Conservation (phyloP, 2,888 invertebrate species). For the Ochropacha duplaris region DNA sequence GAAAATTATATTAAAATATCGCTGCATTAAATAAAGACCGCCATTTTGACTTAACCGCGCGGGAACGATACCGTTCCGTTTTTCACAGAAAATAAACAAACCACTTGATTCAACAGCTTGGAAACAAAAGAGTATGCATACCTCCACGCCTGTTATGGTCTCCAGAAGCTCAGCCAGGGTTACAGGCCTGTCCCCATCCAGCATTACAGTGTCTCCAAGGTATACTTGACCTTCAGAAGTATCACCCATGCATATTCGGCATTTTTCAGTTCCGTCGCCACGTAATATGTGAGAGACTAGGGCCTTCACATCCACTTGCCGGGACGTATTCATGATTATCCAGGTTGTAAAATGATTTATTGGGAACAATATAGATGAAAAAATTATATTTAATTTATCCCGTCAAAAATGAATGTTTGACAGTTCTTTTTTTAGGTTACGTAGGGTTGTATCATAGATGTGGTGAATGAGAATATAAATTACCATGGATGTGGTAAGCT, state of each 20-base stretch:
- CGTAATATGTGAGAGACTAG: slow-evolving; percentile 73
- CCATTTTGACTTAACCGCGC: slow-evolving; percentile 60
- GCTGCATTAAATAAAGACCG: slow-evolving; percentile 18
- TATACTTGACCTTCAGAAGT: slow-evolving; percentile 73
- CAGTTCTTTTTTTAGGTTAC: not conserved
- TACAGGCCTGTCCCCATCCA: slow-evolving; percentile 69
- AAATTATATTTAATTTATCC: too few relatives aligned
- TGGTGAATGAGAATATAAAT: too few relatives aligned
- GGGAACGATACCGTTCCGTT: slow-evolving; percentile 74
- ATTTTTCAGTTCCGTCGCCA: slow-evolving; percentile 72
- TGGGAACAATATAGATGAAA: not conserved
- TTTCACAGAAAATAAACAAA: slow-evolving; percentile 64
- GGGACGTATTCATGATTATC: slow-evolving; percentile 48
- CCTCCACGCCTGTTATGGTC: slow-evolving; percentile 72
- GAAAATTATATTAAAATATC: not conserved
- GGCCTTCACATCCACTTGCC: slow-evolving; percentile 71
- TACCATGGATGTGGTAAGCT: too few relatives aligned
- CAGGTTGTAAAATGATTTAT: not conserved
- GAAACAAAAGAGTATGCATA: slow-evolving; percentile 32
- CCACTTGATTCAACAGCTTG: slow-evolving; percentile 30
- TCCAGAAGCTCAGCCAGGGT: slow-evolving; percentile 69
- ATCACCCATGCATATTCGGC: slow-evolving; percentile 76
- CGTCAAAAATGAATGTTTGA: too few relatives aligned
- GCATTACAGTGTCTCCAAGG: slow-evolving; percentile 73
- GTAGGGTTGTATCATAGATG: not conserved